Percentiles rank a stretch among this genome's conserved stretches.
These are phyloP conservation scores for Volucella zonaria DNA, from an alignment of 2,888 invertebrate species.

Conservation along the genomic window DNA sequence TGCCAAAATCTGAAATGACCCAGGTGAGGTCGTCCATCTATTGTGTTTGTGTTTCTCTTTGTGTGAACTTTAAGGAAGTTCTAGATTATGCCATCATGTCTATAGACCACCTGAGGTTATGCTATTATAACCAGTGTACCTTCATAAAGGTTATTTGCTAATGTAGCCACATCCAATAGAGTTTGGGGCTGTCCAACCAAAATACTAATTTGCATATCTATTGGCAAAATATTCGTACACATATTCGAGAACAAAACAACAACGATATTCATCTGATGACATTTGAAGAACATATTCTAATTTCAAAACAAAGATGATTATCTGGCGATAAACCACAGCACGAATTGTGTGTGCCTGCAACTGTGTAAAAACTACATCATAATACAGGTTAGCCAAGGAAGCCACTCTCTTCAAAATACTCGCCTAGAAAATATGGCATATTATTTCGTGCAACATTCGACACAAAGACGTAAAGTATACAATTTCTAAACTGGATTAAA, in stretches of 20 bases:
- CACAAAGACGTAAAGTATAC: neutral
- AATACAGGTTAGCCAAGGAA: conserved; percentile 20
- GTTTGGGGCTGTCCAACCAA: neutral
- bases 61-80: conserved; percentile 47
- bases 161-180: conserved; percentile 54
- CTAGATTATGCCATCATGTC: conserved; percentile 51
- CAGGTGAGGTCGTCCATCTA: conserved; percentile 40
- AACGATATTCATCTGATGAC: too few relatives aligned
- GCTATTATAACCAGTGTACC: conserved; percentile 56
- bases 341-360: conserved; percentile 19
- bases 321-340: conserved; percentile 53
- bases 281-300: conserved; percentile 43
- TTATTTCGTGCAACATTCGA: neutral
- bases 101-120: conserved; percentile 9
- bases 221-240: conserved; percentile 36
- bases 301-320: conserved; percentile 68
- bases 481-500: conserved; percentile 11
- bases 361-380: conserved; percentile 36
- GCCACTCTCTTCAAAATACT: conserved; percentile 23
- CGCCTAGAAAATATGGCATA: conserved; percentile 1
- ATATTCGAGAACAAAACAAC: neutral
- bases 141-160: conserved; percentile 56
- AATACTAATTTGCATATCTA: conserved; percentile 20
- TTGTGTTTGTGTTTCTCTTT: conserved; percentile 43
- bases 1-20: conserved; percentile 49